Conservation (phyloP, 2,797 vertebrate species). For the Acanthopagrus latus region DNA sequence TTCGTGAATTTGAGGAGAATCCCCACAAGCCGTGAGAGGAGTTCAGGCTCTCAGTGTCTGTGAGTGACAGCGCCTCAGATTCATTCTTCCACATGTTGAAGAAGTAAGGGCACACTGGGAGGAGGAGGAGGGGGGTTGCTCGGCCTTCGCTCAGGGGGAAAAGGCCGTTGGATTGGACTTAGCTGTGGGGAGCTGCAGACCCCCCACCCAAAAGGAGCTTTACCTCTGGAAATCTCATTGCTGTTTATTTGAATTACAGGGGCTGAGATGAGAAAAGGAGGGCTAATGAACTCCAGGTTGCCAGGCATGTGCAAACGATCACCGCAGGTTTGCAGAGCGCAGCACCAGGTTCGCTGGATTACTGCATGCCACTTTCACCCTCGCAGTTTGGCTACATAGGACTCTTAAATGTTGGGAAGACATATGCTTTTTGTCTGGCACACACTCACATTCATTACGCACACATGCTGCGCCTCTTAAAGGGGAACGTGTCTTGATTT, state of each 20-base stretch:
- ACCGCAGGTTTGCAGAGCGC: constrained; percentile 81
- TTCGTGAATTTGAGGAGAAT: constrained; percentile 65
- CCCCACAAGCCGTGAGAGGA: constrained; percentile 56
- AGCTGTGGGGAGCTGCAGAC: constrained; percentile 73
- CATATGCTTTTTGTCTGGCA: constrained; percentile 60
- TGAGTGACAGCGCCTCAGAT: constrained; percentile 80
- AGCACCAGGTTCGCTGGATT: constrained; percentile 79
- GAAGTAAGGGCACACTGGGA: constrained; percentile 28
- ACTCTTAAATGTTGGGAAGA: constrained; percentile 66
- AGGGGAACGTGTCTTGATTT: constrained; percentile 29
- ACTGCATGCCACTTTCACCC: constrained; percentile 63
- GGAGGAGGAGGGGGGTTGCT: constrained; percentile 52
- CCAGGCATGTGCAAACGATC: constrained; percentile 87
- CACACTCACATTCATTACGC: constrained; percentile 57
- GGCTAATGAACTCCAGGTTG: constrained; percentile 88
- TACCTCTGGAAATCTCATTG: constrained; percentile 88
- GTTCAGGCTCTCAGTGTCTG: constrained; percentile 49
- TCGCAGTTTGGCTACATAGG: constrained; percentile 68
- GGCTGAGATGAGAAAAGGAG: constrained; percentile 85
- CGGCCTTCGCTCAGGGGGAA: constrained; percentile 59
- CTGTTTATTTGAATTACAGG: constrained; percentile 90
- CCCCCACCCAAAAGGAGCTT: constrained; percentile 84
- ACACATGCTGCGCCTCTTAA: constrained; percentile 36
- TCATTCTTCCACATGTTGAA: constrained; percentile 77
- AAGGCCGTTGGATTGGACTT: constrained; percentile 65